These are phyloP conservation scores for Elegia similella DNA, from an alignment of 2,888 invertebrate genomes.

Conservation along the genomic window DNA sequence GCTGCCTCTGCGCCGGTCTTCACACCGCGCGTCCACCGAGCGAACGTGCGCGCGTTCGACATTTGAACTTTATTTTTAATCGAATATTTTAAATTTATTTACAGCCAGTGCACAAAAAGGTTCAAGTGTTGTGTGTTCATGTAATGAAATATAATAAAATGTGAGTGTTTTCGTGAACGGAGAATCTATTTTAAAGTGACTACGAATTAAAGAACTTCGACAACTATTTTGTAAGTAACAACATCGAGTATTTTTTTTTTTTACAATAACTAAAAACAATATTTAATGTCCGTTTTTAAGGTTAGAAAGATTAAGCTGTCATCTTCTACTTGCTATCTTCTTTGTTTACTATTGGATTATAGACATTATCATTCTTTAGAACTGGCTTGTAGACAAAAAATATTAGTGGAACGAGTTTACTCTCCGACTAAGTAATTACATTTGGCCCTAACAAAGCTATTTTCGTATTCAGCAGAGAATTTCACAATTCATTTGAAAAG, in stretches of 20 bases:
- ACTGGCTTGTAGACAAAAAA: not conserved
- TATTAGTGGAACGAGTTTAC: not conserved
- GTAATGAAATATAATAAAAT: not conserved
- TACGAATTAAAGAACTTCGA: not conserved
- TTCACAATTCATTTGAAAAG: slow-evolving; percentile 12
- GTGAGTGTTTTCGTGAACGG: not conserved
- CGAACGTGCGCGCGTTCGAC: slow-evolving; percentile 18
- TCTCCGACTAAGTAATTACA: slow-evolving; percentile 3
- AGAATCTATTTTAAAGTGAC: no score
- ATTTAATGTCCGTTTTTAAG: no score
- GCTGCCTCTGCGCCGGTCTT: slow-evolving; percentile 51
- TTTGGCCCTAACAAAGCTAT: slow-evolving; percentile 3
- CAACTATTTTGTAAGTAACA: not conserved
- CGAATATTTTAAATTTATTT: slow-evolving; percentile 6
- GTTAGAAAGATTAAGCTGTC: not conserved
- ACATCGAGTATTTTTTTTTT: not conserved
- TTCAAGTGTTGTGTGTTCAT: not conserved
- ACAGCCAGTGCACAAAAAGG: slow-evolving; percentile 1
- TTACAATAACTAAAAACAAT: not conserved
- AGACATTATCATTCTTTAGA: not conserved
- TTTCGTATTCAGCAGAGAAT: slow-evolving; percentile 7
- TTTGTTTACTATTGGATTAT: not conserved
- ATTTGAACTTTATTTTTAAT: slow-evolving; percentile 5
- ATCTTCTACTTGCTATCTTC: not conserved
- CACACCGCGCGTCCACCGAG: slow-evolving; percentile 26